These are phyloP conservation scores for Seladonia tumulorum DNA, from an alignment of 2,888 invertebrate genomes.

Conservation along the genomic window DNA sequence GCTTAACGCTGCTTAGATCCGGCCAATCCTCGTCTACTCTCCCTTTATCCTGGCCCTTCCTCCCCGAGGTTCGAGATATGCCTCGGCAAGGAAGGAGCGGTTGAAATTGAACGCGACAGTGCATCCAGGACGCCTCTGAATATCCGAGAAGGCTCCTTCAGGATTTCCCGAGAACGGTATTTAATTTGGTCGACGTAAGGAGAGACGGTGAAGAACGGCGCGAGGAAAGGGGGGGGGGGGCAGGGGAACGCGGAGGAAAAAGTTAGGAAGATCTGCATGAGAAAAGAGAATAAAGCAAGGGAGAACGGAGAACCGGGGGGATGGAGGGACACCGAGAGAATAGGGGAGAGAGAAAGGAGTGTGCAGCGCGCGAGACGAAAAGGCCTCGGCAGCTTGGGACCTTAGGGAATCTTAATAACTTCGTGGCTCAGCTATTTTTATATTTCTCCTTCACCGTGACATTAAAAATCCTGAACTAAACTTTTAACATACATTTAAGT, in stretches of 20 bases:
- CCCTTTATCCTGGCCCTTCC: conserved; percentile 12
- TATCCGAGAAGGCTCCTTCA: conserved; percentile 64
- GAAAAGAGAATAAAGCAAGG: conserved; percentile 26
- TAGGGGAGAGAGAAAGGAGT: conserved; percentile 34
- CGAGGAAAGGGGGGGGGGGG: conserved; percentile 29
- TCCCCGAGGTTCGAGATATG: conserved; percentile 50
- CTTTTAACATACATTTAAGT: conserved; percentile 82
- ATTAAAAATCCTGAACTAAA: conserved; percentile 82
- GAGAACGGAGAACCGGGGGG: conserved; percentile 14
- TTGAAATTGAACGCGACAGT: conserved; percentile 72
- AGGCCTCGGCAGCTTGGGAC: conserved; percentile 71
- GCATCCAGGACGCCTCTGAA: conserved; percentile 70
- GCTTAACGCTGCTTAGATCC: conserved; percentile 30
- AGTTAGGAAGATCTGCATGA: conserved; percentile 37
- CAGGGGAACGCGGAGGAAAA: conserved; percentile 30
- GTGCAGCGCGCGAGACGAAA: conserved; percentile 56
- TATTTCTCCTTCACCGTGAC: conserved; percentile 77
- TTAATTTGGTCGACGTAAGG: conserved; percentile 75
- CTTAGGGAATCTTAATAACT: conserved; percentile 80
- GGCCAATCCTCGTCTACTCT: conserved; percentile 28
- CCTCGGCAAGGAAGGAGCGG: conserved; percentile 44
- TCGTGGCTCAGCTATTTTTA: conserved; percentile 78
- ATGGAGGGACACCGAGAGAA: neutral
- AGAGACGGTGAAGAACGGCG: conserved; percentile 51
- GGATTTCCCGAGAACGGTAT: conserved; percentile 71